Percentiles rank a stretch among this genome's conserved stretches.
These are phyloP conservation scores for Dromaius novaehollandiae DNA, from an alignment of 2,113 vertebrate genomes.

Conservation along the genomic window DNA sequence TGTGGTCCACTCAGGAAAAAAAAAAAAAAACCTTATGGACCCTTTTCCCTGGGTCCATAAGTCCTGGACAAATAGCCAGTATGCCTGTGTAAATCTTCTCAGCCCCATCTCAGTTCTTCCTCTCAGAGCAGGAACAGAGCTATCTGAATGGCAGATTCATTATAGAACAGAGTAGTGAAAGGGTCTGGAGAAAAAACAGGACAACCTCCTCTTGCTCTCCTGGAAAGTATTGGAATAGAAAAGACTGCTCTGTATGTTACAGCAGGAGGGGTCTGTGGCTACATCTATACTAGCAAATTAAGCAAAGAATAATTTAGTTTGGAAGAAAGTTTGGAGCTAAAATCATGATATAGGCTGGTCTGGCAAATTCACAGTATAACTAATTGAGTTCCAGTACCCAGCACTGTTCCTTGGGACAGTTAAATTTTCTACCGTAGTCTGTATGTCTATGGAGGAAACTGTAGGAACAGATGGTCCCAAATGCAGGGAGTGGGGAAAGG, in stretches of 20 bases:
- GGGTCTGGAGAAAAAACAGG: not conserved
- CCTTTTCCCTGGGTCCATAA: rapidly evolving
- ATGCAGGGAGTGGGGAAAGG: rapidly evolving
- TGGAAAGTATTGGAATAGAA: not conserved
- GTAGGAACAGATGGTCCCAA: not conserved
- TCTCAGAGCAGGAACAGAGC: rapidly evolving
- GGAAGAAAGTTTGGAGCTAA: not conserved
- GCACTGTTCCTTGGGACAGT: not conserved
- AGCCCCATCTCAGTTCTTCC: not conserved
- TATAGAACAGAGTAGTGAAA: not conserved
- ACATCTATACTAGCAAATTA: not conserved
- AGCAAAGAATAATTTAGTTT: not conserved
- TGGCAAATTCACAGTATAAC: not conserved
- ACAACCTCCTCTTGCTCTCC: not conserved
- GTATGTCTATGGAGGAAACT: rapidly evolving
- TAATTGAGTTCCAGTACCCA: rapidly evolving
- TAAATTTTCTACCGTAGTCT: not conserved
- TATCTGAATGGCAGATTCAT: not conserved
- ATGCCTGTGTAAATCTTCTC: not conserved
- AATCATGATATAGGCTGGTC: not conserved
- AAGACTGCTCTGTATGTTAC: not conserved
- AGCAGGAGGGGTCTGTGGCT: rapidly evolving
- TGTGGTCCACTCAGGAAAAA: no score
- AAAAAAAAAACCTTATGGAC: no score
- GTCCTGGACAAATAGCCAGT: not conserved